phyloP scores from a whole-genome alignment of 2,797 vertebrate species.

The Mormyrus proboscirostris region DNA sequence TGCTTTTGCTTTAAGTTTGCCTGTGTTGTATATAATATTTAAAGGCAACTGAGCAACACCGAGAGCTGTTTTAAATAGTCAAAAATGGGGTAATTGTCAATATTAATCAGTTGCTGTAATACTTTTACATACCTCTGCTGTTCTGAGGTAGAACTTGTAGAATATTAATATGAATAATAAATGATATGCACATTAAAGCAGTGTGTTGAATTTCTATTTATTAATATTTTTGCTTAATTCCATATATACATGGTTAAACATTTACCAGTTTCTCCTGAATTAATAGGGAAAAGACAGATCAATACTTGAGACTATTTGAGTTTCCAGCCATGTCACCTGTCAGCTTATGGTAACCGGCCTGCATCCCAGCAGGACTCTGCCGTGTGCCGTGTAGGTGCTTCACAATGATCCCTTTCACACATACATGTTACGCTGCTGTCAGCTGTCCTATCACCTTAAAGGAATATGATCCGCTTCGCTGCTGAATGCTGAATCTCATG shows the following conservation, averaged over 20 bases:
- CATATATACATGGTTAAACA: background rate
- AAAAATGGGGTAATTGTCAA: slow-evolving; percentile 1
- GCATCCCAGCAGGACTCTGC: background rate
- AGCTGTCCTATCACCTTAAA: background rate
- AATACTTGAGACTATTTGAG: background rate
- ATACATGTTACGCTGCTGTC: background rate
- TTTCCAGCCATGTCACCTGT: background rate
- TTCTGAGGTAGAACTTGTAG: background rate
- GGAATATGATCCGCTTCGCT: background rate
- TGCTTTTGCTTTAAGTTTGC: slow-evolving; percentile 66
- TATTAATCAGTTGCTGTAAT: slow-evolving; percentile 2
- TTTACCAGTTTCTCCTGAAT: background rate
- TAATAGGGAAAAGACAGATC: background rate
- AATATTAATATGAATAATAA: background rate
- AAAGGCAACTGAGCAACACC: slow-evolving; percentile 48
- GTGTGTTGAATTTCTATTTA: background rate
- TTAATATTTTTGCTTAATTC: background rate
- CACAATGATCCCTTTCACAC: background rate
- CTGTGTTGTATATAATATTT: slow-evolving; percentile 78
- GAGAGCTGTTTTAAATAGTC: slow-evolving; percentile 16
- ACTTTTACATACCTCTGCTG: background rate
- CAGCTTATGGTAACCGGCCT: background rate
- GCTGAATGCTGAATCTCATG: background rate
- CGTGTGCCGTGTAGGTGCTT: background rate
- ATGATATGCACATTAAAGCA: background rate